Conservation (phyloP, 2,797 vertebrate species). For the Distichodus sexfasciatus region DNA sequence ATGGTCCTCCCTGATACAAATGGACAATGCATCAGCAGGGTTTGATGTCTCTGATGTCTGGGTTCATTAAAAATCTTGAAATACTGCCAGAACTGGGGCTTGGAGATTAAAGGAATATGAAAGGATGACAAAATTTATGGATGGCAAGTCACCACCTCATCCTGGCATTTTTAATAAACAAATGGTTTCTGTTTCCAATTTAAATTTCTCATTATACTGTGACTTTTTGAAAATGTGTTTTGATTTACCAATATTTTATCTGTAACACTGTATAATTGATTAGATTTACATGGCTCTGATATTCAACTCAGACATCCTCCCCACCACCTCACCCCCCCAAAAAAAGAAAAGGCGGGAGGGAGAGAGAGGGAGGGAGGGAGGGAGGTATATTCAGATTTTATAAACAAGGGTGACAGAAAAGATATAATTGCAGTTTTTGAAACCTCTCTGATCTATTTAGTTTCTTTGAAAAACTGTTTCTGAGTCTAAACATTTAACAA, state of each 20-base stretch:
- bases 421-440: conserved; percentile 60
- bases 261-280: conserved; percentile 78
- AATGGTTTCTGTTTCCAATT: conserved; percentile 78
- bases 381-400: conserved; percentile 68
- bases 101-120: conserved; percentile 77
- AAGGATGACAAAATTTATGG: conserved; percentile 80
- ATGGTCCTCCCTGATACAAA: conserved; percentile 70
- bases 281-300: conserved; percentile 79
- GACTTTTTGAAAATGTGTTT: conserved; percentile 80
- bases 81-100: conserved; percentile 75
- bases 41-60: conserved; percentile 79
- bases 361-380: conserved; percentile 51
- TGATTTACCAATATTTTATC: conserved; percentile 79
- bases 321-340: too few relatives aligned
- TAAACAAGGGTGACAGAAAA: conserved; percentile 70
- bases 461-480: conserved; percentile 69
- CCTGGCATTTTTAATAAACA: conserved; percentile 80
- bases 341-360: conserved; percentile 33
- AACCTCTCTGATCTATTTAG: conserved; percentile 68
- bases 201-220: conserved; percentile 81
- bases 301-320: conserved; percentile 70
- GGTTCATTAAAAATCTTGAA: conserved; percentile 82
- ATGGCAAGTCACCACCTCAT: conserved; percentile 77
- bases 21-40: conserved; percentile 78
- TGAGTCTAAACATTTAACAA: neutral